These are phyloP conservation scores for Bombus haemorrhoidalis DNA, from an alignment of 1,140 invertebrate species.

Conservation along the genomic window DNA sequence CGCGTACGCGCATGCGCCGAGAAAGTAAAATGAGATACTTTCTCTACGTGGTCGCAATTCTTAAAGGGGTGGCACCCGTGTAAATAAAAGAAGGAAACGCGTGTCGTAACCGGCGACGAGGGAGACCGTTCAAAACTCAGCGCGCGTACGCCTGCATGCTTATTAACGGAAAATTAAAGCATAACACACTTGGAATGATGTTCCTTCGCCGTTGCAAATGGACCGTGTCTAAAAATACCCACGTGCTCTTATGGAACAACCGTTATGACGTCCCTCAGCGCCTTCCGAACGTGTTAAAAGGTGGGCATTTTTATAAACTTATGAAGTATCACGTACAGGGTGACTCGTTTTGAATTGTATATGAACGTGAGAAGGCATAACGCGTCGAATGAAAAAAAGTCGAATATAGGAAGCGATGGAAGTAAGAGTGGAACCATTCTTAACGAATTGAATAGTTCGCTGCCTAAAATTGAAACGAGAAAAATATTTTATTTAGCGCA, in stretches of 20 bases:
- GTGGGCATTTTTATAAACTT: background rate
- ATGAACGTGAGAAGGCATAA: background rate
- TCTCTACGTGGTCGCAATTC: conserved; percentile 24
- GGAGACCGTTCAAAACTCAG: conserved; percentile 5
- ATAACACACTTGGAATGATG: background rate
- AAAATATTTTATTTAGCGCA: no score
- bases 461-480: background rate
- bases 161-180: conserved; percentile 38
- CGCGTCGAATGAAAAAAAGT: no score
- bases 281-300: background rate
- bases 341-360: background rate
- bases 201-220: conserved; percentile 13
- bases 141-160: background rate
- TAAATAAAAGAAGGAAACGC: conserved; percentile 2
- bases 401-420: no score
- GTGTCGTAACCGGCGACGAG: background rate
- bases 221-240: conserved; percentile 25
- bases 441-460: background rate
- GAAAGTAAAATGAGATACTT: conserved; percentile 41
- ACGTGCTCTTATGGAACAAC: background rate
- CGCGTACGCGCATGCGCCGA: background rate
- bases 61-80: background rate
- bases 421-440: no score
- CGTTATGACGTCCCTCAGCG: background rate
- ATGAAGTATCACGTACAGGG: no score